Percentiles rank a stretch among this genome's conserved stretches.
Conservation (phyloP, 2,888 invertebrate species). For the Hydrotaea cyrtoneurina region DNA sequence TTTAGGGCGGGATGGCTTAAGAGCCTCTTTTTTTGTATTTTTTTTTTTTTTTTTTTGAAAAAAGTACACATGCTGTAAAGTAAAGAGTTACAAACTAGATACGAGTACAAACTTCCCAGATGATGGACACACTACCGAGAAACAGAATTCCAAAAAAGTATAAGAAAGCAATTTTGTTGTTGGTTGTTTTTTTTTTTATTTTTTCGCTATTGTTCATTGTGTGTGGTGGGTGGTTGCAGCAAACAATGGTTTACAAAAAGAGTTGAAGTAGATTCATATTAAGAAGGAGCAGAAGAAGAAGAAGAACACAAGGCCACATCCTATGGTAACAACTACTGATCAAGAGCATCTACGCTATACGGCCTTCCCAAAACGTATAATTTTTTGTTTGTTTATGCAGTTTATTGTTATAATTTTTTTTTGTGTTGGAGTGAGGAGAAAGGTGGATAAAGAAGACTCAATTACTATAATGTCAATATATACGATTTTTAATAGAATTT, state of each 20-base stretch:
- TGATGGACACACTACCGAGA: conserved; percentile 33
- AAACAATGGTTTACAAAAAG: conserved; percentile 21
- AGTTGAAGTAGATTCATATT: not conserved
- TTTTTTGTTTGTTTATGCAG: not conserved
- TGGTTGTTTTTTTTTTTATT: not conserved
- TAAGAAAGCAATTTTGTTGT: conserved; percentile 16
- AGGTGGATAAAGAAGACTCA: not conserved
- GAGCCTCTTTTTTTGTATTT: not conserved
- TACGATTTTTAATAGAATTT: not conserved
- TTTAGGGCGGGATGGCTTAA: not conserved
- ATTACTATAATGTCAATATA: conserved; percentile 63
- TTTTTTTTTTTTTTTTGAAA: too few species aligned
- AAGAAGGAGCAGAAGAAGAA: conserved; percentile 6
- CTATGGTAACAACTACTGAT: conserved; percentile 21
- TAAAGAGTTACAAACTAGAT: conserved; percentile 39
- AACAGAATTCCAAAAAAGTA: conserved; percentile 6
- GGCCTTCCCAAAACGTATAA: conserved; percentile 11
- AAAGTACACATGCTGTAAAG: conserved; percentile 59
- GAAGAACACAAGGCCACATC: conserved; percentile 33
- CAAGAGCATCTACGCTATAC: conserved; percentile 3
- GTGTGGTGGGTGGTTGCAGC: not conserved
- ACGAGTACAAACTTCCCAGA: conserved; percentile 56
- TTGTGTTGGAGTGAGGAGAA: not conserved
- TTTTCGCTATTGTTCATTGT: not conserved
- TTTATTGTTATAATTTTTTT: too few species aligned